Evolutionary conservation across 2,113 vertebrate species (phyloP).

Genomic region (Ancistrus triradiatus): DNA sequence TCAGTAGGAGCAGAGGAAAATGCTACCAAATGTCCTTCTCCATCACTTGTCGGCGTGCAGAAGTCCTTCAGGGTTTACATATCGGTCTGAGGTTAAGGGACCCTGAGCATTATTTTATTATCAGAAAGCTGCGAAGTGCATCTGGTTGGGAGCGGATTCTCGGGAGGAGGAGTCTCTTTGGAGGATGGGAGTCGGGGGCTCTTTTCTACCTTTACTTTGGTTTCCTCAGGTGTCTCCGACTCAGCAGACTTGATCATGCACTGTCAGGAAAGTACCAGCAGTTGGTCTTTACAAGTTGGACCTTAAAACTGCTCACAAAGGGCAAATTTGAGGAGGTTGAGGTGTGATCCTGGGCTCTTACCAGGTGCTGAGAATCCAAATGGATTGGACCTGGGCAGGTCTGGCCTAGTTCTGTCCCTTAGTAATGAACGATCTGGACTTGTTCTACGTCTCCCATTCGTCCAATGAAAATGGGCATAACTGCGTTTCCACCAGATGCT

Average conservation of each 20-base stretch:
- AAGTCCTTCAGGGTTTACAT: conserved; percentile 66
- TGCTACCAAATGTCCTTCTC: conserved; percentile 77
- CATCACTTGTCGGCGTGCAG: conserved; percentile 64
- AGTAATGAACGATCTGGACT: conserved; percentile 59
- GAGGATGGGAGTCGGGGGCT: conserved; percentile 65
- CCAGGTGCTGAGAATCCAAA: conserved; percentile 26
- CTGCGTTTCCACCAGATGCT: conserved; percentile 21
- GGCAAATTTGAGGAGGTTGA: conserved; percentile 64
- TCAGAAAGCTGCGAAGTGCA: conserved; percentile 69
- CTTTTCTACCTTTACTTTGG: conserved; percentile 74
- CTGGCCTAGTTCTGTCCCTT: conserved; percentile 60
- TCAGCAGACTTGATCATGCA: conserved; percentile 38
- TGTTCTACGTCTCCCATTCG: conserved; percentile 65
- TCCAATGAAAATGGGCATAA: conserved; percentile 72
- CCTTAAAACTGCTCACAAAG: conserved; percentile 58
- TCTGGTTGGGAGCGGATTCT: conserved; percentile 98
- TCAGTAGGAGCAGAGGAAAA: conserved; percentile 70
- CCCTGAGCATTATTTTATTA: conserved; percentile 92
- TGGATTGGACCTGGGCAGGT: conserved; percentile 45
- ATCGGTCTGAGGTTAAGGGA: conserved; percentile 76
- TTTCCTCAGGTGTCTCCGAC: conserved; percentile 52
- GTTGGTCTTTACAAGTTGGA: conserved; percentile 82
- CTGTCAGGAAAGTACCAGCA: conserved; percentile 84
- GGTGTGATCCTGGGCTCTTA: conserved; percentile 75
- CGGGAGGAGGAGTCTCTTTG: conserved; percentile 89